Base-by-base conservation (phyloP, 2,888 invertebrate genomes). In the Tenthredo amoena region DNA sequence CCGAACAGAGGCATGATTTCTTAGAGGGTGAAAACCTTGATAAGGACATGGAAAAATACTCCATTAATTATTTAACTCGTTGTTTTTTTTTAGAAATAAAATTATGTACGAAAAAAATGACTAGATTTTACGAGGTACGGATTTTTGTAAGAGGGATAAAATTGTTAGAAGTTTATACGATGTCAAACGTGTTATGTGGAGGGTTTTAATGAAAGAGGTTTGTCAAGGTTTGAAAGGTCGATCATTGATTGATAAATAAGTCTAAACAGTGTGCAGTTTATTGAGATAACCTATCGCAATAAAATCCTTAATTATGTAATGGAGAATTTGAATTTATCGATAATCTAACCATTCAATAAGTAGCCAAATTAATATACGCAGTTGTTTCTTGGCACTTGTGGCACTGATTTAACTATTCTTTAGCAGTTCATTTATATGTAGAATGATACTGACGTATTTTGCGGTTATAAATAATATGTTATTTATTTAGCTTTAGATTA, bases 1-100 rank as follows among this genome's bases (percentile, higher is more conserved):
- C 99, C 99, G 96, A 99, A 99, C 94, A 99, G 96, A 95, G 98
- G 98, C 98, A 98, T 98, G 94, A 86, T 90, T 87, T 88, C 87
- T 90, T 88, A 91, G 86, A 89, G 89, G 88, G 86, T 88, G 87
- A 85, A 88, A 88, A 91, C 90, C 91, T 91, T 89, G 76, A 26
- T 84, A 82, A 76, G 72, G 55, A 68, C 31, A 81, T 58, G 2
- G 21, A 62, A 34, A 10, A 50, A 31, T 21, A 10, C 0, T 2
- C 55, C 10, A n/a, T 2, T n/a, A 15, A 81, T 62, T 50, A 18
- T 31, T 72, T 43, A 72, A 40, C n/a, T 37, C 40, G 37, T 40
- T 37, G 72, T n/a, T 37, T 37, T 40, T 40, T 34, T n/a, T 77
- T 2, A 4, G 31, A 12, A 26, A 15, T 55, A 34, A 37, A 4